Conservation (phyloP, 2,888 invertebrate genomes). For the Laspeyria flexula region DNA sequence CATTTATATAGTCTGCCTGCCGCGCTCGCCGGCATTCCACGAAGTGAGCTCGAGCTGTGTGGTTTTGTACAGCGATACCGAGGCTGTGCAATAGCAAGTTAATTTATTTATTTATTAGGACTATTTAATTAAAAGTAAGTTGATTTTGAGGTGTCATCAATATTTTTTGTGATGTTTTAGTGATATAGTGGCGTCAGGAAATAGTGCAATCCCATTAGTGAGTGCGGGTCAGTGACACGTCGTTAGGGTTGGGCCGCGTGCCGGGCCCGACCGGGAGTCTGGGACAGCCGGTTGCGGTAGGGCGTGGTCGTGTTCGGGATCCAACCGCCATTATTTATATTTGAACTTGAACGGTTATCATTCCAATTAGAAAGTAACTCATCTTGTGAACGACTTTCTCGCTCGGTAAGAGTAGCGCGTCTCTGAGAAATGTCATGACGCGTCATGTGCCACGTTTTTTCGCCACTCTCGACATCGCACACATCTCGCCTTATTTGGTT, state of each 20-base stretch:
- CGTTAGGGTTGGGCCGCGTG: slow-evolving; percentile 59
- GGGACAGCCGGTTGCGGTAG: slow-evolving; percentile 81
- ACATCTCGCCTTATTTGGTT: slow-evolving; percentile 75
- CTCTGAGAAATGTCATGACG: slow-evolving; percentile 57
- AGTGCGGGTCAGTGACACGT: slow-evolving; percentile 80
- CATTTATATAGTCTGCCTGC: slow-evolving; percentile 85
- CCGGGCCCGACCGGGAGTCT: slow-evolving; percentile 61
- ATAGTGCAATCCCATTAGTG: slow-evolving; percentile 66
- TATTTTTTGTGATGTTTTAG: slow-evolving; percentile 58
- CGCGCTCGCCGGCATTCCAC: slow-evolving; percentile 81
- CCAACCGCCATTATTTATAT: slow-evolving; percentile 26
- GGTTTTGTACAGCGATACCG: slow-evolving; percentile 79
- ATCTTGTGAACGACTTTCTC: slow-evolving; percentile 65
- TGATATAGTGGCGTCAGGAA: slow-evolving; percentile 57
- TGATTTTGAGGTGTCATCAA: slow-evolving; percentile 55
- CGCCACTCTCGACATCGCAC: slow-evolving; percentile 45
- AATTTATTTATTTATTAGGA: slow-evolving; percentile 85
- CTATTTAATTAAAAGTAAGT: slow-evolving; percentile 85
- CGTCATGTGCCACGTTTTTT: slow-evolving; percentile 72
- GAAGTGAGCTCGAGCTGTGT: slow-evolving; percentile 82
- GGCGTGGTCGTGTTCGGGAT: slow-evolving; percentile 76
- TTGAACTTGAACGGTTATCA: slow-evolving; percentile 40
- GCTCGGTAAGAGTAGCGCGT: slow-evolving; percentile 54
- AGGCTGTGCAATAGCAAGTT: slow-evolving; percentile 84
- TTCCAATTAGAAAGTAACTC: slow-evolving; percentile 63